Base-by-base conservation (phyloP, 2,797 vertebrate species). In the Sorex maritimensis region DNA sequence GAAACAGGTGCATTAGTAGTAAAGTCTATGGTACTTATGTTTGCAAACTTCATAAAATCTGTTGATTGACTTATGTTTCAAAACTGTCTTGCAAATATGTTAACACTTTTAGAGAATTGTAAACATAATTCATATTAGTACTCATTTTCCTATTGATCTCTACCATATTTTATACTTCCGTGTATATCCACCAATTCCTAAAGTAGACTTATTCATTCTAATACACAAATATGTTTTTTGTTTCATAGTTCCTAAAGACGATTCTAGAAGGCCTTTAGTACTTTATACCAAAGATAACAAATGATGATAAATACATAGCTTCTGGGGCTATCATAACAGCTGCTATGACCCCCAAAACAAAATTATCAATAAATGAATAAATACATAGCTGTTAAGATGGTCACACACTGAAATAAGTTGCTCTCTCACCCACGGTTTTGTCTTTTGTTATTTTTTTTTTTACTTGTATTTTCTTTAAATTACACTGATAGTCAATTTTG, bases 41-140 rank as follows among this genome's bases (percentile, higher is more conserved):
- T 81, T 55, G 34, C 28, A 81, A 30, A 88, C 8, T 71, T 89
- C 5, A 49, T 72, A 72, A 49, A 85, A 41, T 67, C 14, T 15
- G 52, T 28, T 79, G 11, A 34, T 83, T 15, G 1, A 26, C 72
- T 49, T 72, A n/a, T 69, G 0, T 75, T 65, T 80, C 41, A 69
- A 65, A 63, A 69, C 1, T 28, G 6, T 4, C 24, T 84, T 81
- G 34, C 52, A 77, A 90, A 19, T 79, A 58, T 71, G 52, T 58
- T 72, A 75, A 58, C 23, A 30, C 38, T 85, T 84, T 71, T 5
- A 0, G 9, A 1, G 68, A 34, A n/a, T 81, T 58, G 2, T 65
- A 85, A 77, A 85, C 46, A 71, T 81, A 81, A 78, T 82, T 78
- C 14, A 41, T 49, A 72, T 55, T 55, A 44, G 52, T 55, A 55